Evolutionary conservation across 2,113 vertebrate species (phyloP), one percentile per base, ranked within the genome.

Genomic region (Urocitellus parryii): DNA sequence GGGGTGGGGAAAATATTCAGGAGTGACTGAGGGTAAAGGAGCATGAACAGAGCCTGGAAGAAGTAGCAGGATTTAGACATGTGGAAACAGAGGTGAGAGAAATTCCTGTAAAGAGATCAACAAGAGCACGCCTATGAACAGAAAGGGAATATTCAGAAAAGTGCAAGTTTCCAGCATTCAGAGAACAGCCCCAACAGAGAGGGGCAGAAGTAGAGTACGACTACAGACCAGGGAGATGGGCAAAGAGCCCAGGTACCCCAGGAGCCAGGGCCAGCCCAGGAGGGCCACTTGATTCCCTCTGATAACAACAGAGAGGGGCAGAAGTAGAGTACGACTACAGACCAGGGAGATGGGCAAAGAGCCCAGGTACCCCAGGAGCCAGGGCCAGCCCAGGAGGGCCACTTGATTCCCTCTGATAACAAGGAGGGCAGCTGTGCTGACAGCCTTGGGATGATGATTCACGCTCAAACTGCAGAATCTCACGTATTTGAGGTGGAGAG

Each of bases 321-420:
- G 48, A 82, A 77, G 37, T 37, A 20, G 65, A 67, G 22, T 4
- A 14, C 37, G 24, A 65, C 5, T 72, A 27, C 14, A 12, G 61
- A 27, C 22, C 1, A 0, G 11, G n/a, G 16, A 65, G 10, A 0
- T n/a, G 37, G 65, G 27, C 24, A 1, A 27, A 5, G 65, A 87
- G 24, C 24, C n/a, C 20, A 51, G 27, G 32, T 34, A 74, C 24
- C n/a, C 42, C 58, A n/a, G 56, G 34, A 90, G 56, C 48, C 74
- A 27, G 24, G 24, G 5, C 25, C 53, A 85, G 67, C 39, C 65
- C 93, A 39, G 24, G 29, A 80, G 32, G 61, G 39, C 39, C 48
- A 25, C 22, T 51, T 70, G 42, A 42, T 58, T 70, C 42, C 77
- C 70, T 22, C 4, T 45, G 24, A 90, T 29, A 51, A 80, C 58